phyloP scores from a whole-genome alignment of 2,888 invertebrate genomes.

The Thumatha senex region DNA sequence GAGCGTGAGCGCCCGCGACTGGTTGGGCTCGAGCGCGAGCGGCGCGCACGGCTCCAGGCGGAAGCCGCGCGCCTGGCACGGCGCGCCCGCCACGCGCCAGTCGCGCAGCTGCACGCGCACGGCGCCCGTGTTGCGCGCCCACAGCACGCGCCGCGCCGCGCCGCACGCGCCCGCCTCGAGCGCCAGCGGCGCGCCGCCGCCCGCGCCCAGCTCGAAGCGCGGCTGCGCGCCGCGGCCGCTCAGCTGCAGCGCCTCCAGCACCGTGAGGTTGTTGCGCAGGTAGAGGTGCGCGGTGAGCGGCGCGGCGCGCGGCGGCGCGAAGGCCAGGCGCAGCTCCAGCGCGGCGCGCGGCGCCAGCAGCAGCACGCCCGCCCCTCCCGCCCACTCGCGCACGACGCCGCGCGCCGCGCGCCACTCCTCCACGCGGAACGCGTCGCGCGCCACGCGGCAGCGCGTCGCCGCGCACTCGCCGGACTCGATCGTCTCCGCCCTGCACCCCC shows the following conservation, averaged over 20 bases:
- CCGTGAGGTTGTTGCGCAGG: conserved; percentile 95
- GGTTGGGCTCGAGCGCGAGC: conserved; percentile 60
- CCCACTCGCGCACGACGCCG: conserved; percentile 20
- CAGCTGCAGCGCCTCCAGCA: conserved; percentile 92
- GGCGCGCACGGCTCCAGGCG: conserved; percentile 61
- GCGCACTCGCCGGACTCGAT: conserved; percentile 19
- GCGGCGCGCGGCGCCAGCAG: conserved; percentile 84
- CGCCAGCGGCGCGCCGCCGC: conserved; percentile 87
- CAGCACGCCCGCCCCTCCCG: conserved; percentile 39
- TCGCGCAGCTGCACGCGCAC: conserved; percentile 88
- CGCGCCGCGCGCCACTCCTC: conserved; percentile 47
- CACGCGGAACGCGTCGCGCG: conserved; percentile 47
- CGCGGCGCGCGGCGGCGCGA: conserved; percentile 67
- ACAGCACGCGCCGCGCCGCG: conserved; percentile 79
- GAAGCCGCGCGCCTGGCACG: conserved; percentile 67
- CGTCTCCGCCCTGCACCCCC: conserved; percentile 8
- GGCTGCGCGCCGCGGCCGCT: conserved; percentile 93
- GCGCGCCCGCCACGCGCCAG: conserved; percentile 57
- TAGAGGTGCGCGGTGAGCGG: conserved; percentile 77
- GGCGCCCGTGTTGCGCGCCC: conserved; percentile 93
- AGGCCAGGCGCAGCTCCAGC: conserved; percentile 72
- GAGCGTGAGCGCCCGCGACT: conserved; percentile 55
- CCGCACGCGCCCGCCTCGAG: conserved; percentile 86
- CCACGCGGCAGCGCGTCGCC: conserved; percentile 34
- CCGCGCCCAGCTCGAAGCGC: conserved; percentile 94